Base-by-base conservation (phyloP, 2,797 vertebrate genomes). In the Sylvia borin region DNA sequence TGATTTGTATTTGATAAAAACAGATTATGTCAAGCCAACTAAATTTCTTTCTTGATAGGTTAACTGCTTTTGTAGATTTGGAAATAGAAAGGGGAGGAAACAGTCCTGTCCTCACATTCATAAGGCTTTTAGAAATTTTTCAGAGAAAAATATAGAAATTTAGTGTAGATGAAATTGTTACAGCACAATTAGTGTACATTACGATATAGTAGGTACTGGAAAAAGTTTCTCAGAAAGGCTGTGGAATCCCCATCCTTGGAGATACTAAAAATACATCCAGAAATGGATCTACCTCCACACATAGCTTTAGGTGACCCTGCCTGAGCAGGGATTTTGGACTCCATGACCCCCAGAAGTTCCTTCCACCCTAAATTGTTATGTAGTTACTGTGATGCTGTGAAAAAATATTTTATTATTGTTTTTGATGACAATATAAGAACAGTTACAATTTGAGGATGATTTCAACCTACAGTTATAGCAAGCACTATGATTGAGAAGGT, bases 271-370 rank as follows among this genome's bases (percentile, higher is more conserved):
- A 42, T 31, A 3, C 5, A 32, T 43, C 13, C 29, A 70, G 36
- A 64, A 16, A 32, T 48, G 15, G 16, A 32, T 78, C 9, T 22
- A 32, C 3, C 9, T 16, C 3, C 29, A 17, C 53, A 65, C n/a
- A 34, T 25, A 57, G 15, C 26, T 58, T 24, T 57, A 26, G 15
- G 10, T 81, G 15, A 21, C 7, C 6, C 13, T 80, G 7, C 19
- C 40, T 81, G n/a, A 57, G 26, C 26, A 45, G 31, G 2, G 3
- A 0, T 0, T 1, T 53, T 81, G 14, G 16, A 42, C 20, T 21
- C 45, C 13, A 36, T 73, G 31, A 40, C 13, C 4, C 29, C 19
- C 38, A 43, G 24, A 55, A 6, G 16, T 70, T 90, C 15, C 29
- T 85, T 81, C 27, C 20, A 27, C 3, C 7, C 15, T 48, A 16